These are phyloP conservation scores for Calliphora vicina DNA, from an alignment of 1,140 invertebrate genomes.

Conservation along the genomic window DNA sequence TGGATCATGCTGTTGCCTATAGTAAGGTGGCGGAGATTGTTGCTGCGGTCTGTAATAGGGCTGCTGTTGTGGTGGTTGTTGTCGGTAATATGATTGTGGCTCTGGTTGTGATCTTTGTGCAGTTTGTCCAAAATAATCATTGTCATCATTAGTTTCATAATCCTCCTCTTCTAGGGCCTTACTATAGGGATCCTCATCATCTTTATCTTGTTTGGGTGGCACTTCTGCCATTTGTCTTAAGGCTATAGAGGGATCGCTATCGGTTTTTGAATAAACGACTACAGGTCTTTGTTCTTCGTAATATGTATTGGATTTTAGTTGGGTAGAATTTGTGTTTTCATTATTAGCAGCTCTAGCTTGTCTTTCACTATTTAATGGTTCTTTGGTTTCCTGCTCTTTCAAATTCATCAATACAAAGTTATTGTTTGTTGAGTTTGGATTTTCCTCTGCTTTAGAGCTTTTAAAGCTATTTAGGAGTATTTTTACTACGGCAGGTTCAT, in stretches of 20 bases:
- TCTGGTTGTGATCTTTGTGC: neutral
- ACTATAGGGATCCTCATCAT: constrained; percentile 19
- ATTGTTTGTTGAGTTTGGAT: no score
- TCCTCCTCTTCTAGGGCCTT: neutral
- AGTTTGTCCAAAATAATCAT: neutral
- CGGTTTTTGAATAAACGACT: constrained; percentile 32
- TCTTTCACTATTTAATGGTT: neutral
- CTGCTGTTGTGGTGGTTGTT: neutral
- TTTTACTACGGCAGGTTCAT: neutral
- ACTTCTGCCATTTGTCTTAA: constrained; percentile 4
- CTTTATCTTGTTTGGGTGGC: constrained; percentile 19
- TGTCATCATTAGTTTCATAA: neutral
- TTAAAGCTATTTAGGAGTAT: constrained; percentile 1
- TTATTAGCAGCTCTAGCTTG: neutral
- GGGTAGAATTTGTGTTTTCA: neutral
- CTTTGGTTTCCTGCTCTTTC: neutral
- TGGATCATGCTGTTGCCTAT: neutral
- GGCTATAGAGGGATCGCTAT: neutral
- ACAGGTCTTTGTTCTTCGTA: constrained; percentile 39
- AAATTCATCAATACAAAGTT: neutral
- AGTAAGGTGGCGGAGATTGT: neutral
- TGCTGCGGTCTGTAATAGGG: neutral
- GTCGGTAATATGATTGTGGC: neutral
- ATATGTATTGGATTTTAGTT: neutral
- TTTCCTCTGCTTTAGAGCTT: neutral